Base-by-base conservation (phyloP, 2,888 invertebrate genomes). In the Tinea trinotella region DNA sequence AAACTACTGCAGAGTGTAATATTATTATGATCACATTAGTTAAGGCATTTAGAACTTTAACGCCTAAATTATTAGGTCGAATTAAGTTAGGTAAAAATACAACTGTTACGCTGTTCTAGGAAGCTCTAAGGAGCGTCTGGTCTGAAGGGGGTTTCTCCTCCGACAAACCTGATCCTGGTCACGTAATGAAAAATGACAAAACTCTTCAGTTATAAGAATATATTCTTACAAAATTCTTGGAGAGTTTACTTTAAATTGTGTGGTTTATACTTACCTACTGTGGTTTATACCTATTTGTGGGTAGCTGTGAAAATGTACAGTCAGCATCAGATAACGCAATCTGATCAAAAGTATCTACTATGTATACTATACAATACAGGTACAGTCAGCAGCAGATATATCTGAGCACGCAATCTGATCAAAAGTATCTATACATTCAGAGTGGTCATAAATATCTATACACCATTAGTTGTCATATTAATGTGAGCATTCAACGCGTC, bases 161-260 rank as follows among this genome's bases (percentile, higher is more conserved):
- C 83, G 81, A 87, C 80, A 76, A 80, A 81, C 77, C 81, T 89
- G 88, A 89, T 89, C 30, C 89, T 87, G 80, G 78, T 88, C 89
- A 90, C 89, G 89, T 89, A 89, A 89, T 89, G 89, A 89, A 89
- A 89, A 89, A 89, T 89, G 88, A 88, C 88, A 86, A 77, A 79
- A 79, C 74, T 74, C 73, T 67, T 68, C 65, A 48, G 2, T 30
- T 4, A 2, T 7, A 30, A 9, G 9, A 12, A 15, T n/a, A n/a
- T 9, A 48, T 17, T 48, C 48, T 48, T 46, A 15, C 15, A 5
- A 61, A 57, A 60, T 63, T 60, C 62, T 48, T 19, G 10, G 18
- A 17, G 48, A 48, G 2, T 4, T n/a, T 20, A 5, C 48, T n/a
- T 10, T 2, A 48, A 40, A 3, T n/a, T 12, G 40, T 13, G n/a